Evolutionary conservation across 2,888 invertebrate genomes (phyloP).

Genomic region (Parnassius glacialis): DNA sequence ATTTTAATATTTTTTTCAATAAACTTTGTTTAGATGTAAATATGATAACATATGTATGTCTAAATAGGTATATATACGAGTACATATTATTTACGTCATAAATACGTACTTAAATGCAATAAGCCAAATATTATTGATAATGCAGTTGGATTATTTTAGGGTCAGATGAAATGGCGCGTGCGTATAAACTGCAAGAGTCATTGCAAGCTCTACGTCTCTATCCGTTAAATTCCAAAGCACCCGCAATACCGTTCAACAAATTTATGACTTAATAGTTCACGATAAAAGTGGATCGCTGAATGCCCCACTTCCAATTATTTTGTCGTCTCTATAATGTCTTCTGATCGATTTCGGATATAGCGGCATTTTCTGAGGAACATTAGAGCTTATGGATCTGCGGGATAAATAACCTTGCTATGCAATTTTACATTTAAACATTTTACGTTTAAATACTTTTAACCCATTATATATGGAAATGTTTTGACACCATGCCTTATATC

Average conservation of each 20-base stretch:
- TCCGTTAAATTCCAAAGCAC: conserved; percentile 28
- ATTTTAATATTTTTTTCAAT: no score
- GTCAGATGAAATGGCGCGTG: no score
- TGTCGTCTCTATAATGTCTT: conserved; percentile 28
- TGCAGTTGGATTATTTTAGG: no score
- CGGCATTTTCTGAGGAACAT: conserved; percentile 21
- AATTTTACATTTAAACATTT: conserved; percentile 11
- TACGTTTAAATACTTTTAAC: not conserved
- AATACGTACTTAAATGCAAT: no score
- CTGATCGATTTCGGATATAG: conserved; percentile 25
- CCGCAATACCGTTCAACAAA: conserved; percentile 43
- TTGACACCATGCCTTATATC: no score
- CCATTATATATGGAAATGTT: no score
- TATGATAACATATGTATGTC: no score
- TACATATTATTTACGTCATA: no score
- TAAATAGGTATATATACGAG: no score
- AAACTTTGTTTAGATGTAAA: no score
- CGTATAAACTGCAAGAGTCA: conserved; percentile 15
- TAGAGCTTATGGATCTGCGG: conserved; percentile 7
- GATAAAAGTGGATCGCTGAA: conserved; percentile 37
- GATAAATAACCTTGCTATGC: conserved; percentile 13
- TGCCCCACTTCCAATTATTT: conserved; percentile 30
- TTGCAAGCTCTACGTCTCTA: conserved; percentile 14
- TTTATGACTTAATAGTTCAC: conserved; percentile 48
- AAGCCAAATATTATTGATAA: no score